phyloP scores from a whole-genome alignment of 2,797 vertebrate genomes.

The Microctenopoma lineatum region DNA sequence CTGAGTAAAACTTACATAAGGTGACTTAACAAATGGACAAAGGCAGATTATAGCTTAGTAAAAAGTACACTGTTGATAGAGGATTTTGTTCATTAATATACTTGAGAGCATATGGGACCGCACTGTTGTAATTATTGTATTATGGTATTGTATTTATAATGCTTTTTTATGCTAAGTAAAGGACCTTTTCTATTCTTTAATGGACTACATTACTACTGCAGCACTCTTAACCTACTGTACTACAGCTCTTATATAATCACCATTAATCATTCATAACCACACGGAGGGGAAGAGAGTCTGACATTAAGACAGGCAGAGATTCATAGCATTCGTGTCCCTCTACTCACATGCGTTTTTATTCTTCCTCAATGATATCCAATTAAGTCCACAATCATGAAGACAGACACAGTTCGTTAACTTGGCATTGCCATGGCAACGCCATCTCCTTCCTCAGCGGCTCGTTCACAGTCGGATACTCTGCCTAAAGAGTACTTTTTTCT shows the following conservation, averaged over 20 bases:
- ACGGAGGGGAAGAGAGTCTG: slow-evolving; percentile 7
- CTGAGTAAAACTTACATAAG: neutral
- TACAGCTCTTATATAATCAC: slow-evolving; percentile 44
- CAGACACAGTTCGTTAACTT: slow-evolving; percentile 45
- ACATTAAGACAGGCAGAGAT: slow-evolving; percentile 9
- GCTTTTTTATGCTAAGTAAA: slow-evolving; percentile 1
- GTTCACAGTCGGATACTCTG: slow-evolving; percentile 26
- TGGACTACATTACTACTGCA: slow-evolving; percentile 9
- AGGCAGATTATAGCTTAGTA: neutral
- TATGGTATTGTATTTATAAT: slow-evolving; percentile 18
- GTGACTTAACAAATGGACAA: neutral
- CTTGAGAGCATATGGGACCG: neutral
- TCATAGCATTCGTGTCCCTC: slow-evolving; percentile 29
- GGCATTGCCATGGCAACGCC: slow-evolving; percentile 54
- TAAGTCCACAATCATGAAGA: slow-evolving; percentile 38
- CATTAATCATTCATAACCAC: slow-evolving; percentile 61
- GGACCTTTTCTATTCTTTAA: neutral
- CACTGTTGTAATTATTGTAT: neutral
- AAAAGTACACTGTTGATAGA: slow-evolving; percentile 5
- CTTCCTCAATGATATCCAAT: slow-evolving; percentile 37
- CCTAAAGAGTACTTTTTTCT: slow-evolving; percentile 3
- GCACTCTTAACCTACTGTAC: slow-evolving; percentile 22
- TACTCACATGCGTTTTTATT: slow-evolving; percentile 31
- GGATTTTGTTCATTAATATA: neutral
- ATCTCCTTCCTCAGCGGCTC: slow-evolving; percentile 7